phyloP scores from a whole-genome alignment of 2,113 vertebrate genomes.

The Chaetura pelagica region DNA sequence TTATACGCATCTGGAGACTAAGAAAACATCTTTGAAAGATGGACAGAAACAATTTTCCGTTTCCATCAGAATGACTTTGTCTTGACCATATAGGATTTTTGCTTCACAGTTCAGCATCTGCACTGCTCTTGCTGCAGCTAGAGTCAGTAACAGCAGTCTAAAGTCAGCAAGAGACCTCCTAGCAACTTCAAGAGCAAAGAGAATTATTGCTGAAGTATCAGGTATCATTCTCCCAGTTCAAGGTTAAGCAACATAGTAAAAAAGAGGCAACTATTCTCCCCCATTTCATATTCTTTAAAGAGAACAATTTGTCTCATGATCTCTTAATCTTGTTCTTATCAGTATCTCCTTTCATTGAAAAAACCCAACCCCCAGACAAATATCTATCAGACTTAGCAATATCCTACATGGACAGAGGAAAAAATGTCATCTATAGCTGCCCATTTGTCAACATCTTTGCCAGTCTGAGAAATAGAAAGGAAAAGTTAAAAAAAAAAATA shows the following conservation, averaged over 20 bases:
- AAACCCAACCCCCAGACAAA: neutral
- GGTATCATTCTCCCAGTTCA: rapidly evolving
- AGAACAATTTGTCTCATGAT: neutral
- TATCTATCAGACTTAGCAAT: neutral
- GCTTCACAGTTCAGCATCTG: neutral
- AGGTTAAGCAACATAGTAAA: neutral
- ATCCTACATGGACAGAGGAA: neutral
- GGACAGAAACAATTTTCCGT: neutral
- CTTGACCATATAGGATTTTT: neutral
- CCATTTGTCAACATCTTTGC: neutral
- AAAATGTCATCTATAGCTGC: neutral
- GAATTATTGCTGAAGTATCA: neutral
- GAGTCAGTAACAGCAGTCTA: neutral
- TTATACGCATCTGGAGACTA: neutral
- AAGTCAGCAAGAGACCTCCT: neutral
- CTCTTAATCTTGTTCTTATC: neutral
- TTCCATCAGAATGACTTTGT: neutral
- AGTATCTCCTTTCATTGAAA: neutral
- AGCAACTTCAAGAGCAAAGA: neutral
- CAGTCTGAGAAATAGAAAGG: neutral
- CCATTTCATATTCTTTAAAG: neutral
- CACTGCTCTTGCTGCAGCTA: neutral
- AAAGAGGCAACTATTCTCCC: neutral
- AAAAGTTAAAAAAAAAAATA: neutral
- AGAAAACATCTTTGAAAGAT: neutral